These are phyloP conservation scores for Coturnix japonica DNA, from an alignment of 2,113 vertebrate genomes.

Conservation along the genomic window DNA sequence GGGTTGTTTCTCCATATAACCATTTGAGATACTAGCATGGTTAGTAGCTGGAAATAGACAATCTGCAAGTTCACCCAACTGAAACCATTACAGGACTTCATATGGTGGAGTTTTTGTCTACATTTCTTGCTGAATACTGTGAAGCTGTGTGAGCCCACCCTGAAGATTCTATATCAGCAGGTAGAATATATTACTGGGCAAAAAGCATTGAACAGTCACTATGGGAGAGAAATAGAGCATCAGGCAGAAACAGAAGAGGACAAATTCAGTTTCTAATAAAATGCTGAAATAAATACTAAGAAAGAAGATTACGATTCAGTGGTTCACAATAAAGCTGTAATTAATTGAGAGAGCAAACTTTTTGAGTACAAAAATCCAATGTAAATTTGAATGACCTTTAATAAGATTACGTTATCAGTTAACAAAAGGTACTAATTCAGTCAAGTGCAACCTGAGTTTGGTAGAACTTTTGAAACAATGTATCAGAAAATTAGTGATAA, in stretches of 20 bases:
- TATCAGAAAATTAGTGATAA: neutral
- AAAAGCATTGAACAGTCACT: neutral
- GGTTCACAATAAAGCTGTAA: conserved; percentile 4
- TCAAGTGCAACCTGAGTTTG: neutral
- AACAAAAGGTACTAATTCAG: neutral
- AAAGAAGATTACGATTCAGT: neutral
- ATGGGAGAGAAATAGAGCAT: neutral
- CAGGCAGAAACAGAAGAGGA: neutral
- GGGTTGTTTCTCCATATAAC: neutral
- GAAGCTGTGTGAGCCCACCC: neutral
- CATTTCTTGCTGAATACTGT: neutral
- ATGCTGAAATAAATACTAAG: neutral
- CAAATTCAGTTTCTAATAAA: neutral
- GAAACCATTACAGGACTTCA: neutral
- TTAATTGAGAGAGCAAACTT: neutral
- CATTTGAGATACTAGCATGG: neutral
- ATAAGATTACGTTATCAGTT: neutral
- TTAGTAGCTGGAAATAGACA: neutral
- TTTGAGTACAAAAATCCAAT: conserved; percentile 18
- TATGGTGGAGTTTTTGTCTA: neutral
- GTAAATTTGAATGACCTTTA: conserved; percentile 12
- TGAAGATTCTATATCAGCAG: neutral
- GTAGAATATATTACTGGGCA: neutral
- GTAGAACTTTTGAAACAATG: neutral
- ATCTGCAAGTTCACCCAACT: neutral